Conservation (phyloP, 2,797 vertebrate genomes). For the Florisuga fusca region DNA sequence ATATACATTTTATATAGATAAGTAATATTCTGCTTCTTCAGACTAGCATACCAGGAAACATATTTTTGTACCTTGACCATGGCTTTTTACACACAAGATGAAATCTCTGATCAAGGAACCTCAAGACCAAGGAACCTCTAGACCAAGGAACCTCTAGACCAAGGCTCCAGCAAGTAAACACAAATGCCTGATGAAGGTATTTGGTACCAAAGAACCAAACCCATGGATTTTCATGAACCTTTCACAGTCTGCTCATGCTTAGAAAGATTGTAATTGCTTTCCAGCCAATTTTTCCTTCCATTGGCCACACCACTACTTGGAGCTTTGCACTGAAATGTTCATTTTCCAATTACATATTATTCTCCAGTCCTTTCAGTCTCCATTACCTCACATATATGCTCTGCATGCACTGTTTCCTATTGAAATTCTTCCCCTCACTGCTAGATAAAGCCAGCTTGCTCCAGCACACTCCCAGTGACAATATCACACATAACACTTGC, state of each 20-base stretch:
- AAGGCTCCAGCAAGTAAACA: background rate
- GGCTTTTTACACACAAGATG: background rate
- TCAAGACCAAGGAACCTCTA: background rate
- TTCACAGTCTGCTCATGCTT: background rate
- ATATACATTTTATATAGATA: background rate
- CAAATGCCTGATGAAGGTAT: background rate
- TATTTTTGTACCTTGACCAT: background rate
- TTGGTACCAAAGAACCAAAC: background rate
- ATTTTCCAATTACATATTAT: background rate
- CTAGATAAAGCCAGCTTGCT: background rate
- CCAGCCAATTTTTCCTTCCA: background rate
- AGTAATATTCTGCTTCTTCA: background rate
- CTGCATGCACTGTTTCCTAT: rapidly evolving
- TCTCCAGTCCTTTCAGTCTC: background rate
- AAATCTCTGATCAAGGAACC: background rate
- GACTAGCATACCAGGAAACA: background rate
- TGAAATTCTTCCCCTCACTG: background rate
- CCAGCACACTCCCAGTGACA: background rate
- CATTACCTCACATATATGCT: background rate
- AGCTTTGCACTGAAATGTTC: background rate
- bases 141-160: background rate
- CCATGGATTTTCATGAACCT: background rate
- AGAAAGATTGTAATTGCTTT: background rate
- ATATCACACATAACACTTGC: rapidly evolving
- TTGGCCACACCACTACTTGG: background rate